Conservation (phyloP, 2,113 vertebrate species). For the Hydropotes inermis region DNA sequence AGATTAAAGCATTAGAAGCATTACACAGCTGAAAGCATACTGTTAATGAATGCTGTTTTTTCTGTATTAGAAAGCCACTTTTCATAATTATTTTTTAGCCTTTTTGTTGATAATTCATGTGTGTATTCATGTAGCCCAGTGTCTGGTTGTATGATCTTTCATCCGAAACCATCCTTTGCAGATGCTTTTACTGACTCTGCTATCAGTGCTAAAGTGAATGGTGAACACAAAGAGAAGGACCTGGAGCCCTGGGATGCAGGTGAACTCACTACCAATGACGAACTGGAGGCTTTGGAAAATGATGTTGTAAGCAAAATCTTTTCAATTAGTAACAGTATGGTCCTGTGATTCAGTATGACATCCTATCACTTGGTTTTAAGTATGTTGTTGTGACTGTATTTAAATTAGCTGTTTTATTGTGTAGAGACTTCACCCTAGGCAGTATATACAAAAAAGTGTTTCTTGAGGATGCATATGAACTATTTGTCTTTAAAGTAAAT, state of each 20-base stretch:
- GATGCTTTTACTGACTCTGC: slow-evolving; percentile 98
- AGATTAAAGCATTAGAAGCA: background rate
- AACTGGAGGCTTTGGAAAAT: slow-evolving; percentile 94
- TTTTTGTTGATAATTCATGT: background rate
- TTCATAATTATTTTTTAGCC: background rate
- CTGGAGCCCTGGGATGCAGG: slow-evolving; percentile 98
- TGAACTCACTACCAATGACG: slow-evolving; percentile 86
- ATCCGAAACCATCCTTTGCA: slow-evolving; percentile 73
- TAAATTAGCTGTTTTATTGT: background rate
- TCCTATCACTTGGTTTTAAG: background rate
- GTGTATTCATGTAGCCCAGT: background rate
- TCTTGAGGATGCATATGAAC: background rate
- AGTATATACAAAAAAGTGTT: background rate
- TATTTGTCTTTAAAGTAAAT: slow-evolving; percentile 13
- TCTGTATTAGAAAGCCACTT: background rate
- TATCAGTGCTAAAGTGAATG: slow-evolving; percentile 93
- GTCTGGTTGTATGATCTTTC: slow-evolving; percentile 29
- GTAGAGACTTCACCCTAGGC: background rate
- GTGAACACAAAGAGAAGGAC: slow-evolving; percentile 98
- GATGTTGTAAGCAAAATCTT: slow-evolving; percentile 88
- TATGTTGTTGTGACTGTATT: background rate
- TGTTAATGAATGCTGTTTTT: background rate
- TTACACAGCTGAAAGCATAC: background rate
- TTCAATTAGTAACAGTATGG: background rate
- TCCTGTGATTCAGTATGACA: background rate